These are phyloP conservation scores for Cephus pygmeus DNA, from an alignment of 2,888 invertebrate genomes.

Conservation along the genomic window DNA sequence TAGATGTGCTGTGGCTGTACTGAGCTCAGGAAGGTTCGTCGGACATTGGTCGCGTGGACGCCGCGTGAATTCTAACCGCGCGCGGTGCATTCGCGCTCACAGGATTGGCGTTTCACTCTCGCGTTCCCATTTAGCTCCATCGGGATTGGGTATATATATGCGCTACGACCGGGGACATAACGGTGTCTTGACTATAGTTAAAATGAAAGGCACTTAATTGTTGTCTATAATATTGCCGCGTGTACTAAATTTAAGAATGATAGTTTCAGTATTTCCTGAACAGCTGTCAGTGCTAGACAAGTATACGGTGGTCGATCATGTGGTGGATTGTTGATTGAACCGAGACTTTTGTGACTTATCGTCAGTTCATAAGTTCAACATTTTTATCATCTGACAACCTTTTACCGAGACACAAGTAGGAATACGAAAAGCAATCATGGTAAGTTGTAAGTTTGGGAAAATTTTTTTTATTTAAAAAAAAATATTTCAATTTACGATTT, in stretches of 20 bases:
- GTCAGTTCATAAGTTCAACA: no score
- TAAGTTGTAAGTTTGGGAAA: constrained; percentile 32
- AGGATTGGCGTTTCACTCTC: constrained; percentile 62
- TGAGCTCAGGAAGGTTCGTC: background rate
- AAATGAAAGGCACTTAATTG: constrained; percentile 65
- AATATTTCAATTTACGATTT: no score
- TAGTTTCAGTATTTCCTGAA: constrained; percentile 65
- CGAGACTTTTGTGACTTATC: no score
- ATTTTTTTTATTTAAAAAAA: background rate
- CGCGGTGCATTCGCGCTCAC: constrained; percentile 35
- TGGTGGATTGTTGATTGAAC: constrained; percentile 41
- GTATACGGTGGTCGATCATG: constrained; percentile 42
- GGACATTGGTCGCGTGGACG: background rate
- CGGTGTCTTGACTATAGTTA: constrained; percentile 60
- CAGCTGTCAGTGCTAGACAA: constrained; percentile 65
- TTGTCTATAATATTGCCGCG: constrained; percentile 55
- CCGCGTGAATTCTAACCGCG: constrained; percentile 36
- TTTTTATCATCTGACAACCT: no score
- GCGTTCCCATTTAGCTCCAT: constrained; percentile 60
- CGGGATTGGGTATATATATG: constrained; percentile 40
- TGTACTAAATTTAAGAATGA: constrained; percentile 60
- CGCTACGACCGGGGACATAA: constrained; percentile 37
- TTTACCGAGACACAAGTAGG: no score
- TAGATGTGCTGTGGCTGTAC: no score
- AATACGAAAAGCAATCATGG: no score